phyloP scores from a whole-genome alignment of 2,888 invertebrate genomes.

The Pseudococcus longispinus region DNA sequence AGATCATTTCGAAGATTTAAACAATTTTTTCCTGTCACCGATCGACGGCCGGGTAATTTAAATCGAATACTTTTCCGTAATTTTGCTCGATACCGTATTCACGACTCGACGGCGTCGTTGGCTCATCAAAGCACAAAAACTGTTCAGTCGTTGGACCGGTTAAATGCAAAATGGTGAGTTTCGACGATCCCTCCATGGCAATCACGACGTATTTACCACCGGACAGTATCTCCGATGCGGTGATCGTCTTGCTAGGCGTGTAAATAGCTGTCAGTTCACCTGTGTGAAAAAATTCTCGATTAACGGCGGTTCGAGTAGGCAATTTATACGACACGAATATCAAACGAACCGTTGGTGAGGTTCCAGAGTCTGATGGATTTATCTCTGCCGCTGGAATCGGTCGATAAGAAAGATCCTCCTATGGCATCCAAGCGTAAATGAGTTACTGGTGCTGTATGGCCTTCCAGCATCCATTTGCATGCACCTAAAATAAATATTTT shows the following conservation, averaged over 20 bases:
- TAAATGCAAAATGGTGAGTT: conserved; percentile 51
- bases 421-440: conserved; percentile 75
- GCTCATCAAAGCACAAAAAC: neutral
- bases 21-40: conserved; percentile 47
- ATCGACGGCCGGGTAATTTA: neutral
- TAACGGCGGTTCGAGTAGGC: neutral
- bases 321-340: conserved; percentile 11
- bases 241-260: conserved; percentile 77
- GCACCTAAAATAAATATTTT: conserved; percentile 67
- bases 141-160: conserved; percentile 50
- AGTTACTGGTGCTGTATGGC: conserved; percentile 81
- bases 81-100: conserved; percentile 50
- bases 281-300: conserved; percentile 62
- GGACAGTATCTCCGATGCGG: conserved; percentile 78
- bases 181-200: conserved; percentile 62
- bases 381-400: conserved; percentile 76
- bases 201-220: conserved; percentile 76
- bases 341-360: conserved; percentile 72
- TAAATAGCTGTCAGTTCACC: conserved; percentile 80
- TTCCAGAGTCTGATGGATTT: conserved; percentile 83
- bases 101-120: neutral
- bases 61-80: conserved; percentile 51
- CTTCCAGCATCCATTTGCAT: conserved; percentile 77
- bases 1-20: conserved; percentile 48
- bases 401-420: conserved; percentile 77